Conservation (phyloP, 2,113 vertebrate genomes). For the Mus spicilegus region DNA sequence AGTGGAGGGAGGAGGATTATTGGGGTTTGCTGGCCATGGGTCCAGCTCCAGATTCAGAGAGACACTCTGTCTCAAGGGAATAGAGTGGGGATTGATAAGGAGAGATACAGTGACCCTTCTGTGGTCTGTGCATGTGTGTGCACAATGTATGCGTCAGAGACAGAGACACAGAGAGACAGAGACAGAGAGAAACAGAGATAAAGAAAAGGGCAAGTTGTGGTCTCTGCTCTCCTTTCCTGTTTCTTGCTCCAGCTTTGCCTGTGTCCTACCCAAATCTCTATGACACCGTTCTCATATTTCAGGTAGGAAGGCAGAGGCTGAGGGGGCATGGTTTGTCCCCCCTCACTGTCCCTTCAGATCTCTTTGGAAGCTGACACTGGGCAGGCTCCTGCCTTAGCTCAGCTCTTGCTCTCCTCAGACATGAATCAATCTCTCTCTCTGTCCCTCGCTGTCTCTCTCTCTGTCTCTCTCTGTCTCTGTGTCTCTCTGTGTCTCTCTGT, state of each 20-base stretch:
- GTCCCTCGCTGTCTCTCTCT: neutral
- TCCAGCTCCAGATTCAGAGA: neutral
- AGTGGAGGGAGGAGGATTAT: neutral
- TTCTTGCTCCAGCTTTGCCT: neutral
- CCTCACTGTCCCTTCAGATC: neutral
- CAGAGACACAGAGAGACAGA: neutral
- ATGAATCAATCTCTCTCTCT: neutral
- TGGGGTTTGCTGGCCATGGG: neutral
- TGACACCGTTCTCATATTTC: neutral
- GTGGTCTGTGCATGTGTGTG: neutral
- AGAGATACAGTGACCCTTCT: neutral
- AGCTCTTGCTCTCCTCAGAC: neutral
- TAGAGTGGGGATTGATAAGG: neutral
- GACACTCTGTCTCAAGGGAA: no score
- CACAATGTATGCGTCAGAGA: neutral
- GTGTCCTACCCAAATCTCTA: neutral
- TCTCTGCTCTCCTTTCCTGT: neutral
- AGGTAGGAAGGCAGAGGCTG: accelerated
- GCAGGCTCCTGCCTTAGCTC: neutral
- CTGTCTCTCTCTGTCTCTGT: neutral
- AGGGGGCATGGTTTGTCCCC: neutral
- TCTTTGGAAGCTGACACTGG: neutral
- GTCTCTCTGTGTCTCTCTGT: neutral
- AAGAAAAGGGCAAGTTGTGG: neutral
- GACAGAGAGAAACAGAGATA: neutral